These are phyloP conservation scores for Chamaea fasciata DNA, from an alignment of 2,113 vertebrate genomes.

Conservation along the genomic window DNA sequence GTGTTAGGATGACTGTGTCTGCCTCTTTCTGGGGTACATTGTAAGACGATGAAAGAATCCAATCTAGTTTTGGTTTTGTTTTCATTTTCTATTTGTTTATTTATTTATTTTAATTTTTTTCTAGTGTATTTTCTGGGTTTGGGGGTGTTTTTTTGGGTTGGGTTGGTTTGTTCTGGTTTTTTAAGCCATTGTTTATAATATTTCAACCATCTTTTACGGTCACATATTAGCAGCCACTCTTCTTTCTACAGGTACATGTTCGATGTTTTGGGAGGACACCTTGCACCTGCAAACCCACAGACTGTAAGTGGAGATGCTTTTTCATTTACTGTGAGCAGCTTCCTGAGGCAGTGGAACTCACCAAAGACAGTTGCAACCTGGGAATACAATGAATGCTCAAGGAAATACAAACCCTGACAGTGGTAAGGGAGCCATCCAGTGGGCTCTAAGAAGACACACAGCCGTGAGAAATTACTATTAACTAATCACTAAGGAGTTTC, in stretches of 20 bases:
- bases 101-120: background rate
- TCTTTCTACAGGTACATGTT: background rate
- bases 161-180: background rate
- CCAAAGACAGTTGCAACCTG: accelerated
- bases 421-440: slow-evolving; percentile 4
- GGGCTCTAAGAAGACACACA: background rate
- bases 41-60: background rate
- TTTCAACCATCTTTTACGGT: background rate
- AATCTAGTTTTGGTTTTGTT: background rate
- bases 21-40: background rate
- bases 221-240: background rate
- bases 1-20: background rate
- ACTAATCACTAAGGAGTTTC: background rate
- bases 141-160: accelerated
- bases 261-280: background rate
- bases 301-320: background rate
- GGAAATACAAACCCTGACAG: background rate
- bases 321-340: background rate
- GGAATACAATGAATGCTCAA: background rate
- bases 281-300: background rate
- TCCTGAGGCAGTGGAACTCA: background rate
- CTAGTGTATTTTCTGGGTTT: background rate
- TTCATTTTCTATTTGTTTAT: background rate
- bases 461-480: background rate
- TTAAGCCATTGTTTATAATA: background rate